A percentile compares a stretch with the other conserved stretches of the same genome.
Evolutionary conservation across 2,888 invertebrate genomes (phyloP).

Genomic region (Aspidiotus destructor): DNA sequence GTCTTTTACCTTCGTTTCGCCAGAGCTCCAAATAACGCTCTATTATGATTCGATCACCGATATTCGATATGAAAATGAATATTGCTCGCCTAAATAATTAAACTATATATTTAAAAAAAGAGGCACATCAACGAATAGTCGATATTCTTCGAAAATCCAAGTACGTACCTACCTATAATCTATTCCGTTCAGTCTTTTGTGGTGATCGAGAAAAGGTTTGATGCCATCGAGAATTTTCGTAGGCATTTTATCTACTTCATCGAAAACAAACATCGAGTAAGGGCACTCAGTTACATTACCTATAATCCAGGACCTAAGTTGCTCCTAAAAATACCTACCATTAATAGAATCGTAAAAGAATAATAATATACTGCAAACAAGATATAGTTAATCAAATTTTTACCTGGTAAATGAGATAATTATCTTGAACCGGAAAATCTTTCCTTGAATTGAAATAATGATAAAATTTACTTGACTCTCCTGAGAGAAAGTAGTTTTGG

Average conservation of each 20-base stretch:
- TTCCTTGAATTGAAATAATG: conserved; percentile 71
- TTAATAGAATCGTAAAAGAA: not conserved
- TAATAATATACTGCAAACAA: not conserved
- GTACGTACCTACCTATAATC: conserved; percentile 56
- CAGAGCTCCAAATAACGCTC: conserved; percentile 52
- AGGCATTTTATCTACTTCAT: conserved; percentile 93
- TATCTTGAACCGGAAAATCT: conserved; percentile 59
- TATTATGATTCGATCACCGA: conserved; percentile 65
- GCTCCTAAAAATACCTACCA: conserved; percentile 20
- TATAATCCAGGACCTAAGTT: conserved; percentile 51
- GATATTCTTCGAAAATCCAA: not conserved
- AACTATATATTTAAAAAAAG: not conserved
- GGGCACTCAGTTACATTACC: conserved; percentile 59
- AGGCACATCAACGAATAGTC: too few relatives aligned
- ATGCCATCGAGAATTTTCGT: conserved; percentile 68
- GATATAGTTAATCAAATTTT: not conserved
- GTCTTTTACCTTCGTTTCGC: conserved; percentile 49
- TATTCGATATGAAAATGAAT: conserved; percentile 86
- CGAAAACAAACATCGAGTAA: conserved; percentile 82
- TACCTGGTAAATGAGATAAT: conserved; percentile 51
- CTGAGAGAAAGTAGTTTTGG: conserved; percentile 56
- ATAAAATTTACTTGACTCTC: conserved; percentile 66
- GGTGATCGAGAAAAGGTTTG: conserved; percentile 80
- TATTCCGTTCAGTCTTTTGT: conserved; percentile 57
- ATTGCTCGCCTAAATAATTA: conserved; percentile 55